phyloP scores from a whole-genome alignment of 1,140 invertebrate species.

The Oedothorax gibbosus region DNA sequence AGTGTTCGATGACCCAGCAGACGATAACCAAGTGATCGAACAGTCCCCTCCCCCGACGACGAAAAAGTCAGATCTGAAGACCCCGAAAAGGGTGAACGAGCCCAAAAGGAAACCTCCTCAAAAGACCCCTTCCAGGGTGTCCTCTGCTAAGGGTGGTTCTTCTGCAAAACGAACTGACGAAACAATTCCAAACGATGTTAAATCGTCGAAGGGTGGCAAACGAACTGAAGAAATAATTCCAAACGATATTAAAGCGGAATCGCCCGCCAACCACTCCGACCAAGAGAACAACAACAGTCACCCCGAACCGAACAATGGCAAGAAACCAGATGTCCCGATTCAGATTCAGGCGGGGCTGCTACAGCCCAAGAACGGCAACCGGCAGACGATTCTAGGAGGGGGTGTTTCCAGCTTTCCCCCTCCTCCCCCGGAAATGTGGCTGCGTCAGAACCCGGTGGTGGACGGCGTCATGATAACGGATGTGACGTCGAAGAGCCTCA shows the following conservation, averaged over 20 bases:
- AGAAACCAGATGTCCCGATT: conserved; percentile 14
- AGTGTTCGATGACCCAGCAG: background rate
- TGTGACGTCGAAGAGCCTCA: conserved; percentile 91
- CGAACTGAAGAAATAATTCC: background rate
- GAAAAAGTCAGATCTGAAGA: background rate
- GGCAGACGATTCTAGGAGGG: background rate
- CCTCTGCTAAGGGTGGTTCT: too few species aligned
- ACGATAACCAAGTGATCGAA: background rate
- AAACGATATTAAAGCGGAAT: conserved; percentile 25
- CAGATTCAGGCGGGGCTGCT: conserved; percentile 5
- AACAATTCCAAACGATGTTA: too few species aligned
- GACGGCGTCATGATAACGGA: conserved; percentile 96
- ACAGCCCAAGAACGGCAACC: conserved; percentile 45
- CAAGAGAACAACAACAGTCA: conserved; percentile 50
- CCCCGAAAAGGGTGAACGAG: background rate
- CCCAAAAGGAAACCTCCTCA: background rate
- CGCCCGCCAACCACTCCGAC: conserved; percentile 52
- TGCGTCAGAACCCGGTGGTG: conserved; percentile 80
- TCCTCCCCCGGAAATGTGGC: conserved; percentile 79
- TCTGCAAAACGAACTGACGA: too few species aligned
- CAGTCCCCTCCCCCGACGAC: background rate
- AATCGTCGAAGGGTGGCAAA: background rate
- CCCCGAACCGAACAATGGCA: background rate
- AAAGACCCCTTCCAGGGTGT: conserved; percentile 2
- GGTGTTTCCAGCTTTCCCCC: background rate